phyloP scores from a whole-genome alignment of 1,140 invertebrate species.

The Bombus superbus region DNA sequence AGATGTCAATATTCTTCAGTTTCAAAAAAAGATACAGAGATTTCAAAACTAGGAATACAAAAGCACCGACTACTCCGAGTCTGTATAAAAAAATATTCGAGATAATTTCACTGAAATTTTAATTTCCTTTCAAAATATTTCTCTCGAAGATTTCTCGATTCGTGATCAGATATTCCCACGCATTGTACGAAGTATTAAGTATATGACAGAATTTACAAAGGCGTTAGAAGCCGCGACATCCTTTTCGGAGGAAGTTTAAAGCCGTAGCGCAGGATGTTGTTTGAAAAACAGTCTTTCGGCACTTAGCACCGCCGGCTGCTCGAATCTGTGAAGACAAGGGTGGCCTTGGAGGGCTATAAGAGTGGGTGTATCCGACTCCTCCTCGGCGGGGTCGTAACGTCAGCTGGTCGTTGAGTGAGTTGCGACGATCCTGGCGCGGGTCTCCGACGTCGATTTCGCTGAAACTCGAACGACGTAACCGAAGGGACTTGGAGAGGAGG shows the following conservation, averaged over 20 bases:
- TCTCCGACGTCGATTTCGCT: conserved; percentile 57
- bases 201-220: neutral
- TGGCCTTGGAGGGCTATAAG: conserved; percentile 38
- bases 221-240: neutral
- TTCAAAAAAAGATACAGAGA: neutral
- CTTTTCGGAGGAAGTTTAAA: conserved; percentile 25
- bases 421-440: conserved; percentile 52
- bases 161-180: neutral
- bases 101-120: no score
- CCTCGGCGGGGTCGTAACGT: conserved; percentile 60
- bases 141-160: neutral
- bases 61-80: neutral
- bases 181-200: neutral
- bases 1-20: neutral
- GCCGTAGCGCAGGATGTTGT: conserved; percentile 47
- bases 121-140: neutral
- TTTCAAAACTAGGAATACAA: neutral
- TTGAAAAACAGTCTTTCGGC: conserved; percentile 54
- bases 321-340: conserved; percentile 41
- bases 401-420: conserved; percentile 70
- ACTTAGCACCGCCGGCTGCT: conserved; percentile 64
- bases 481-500: conserved; percentile 45
- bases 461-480: conserved; percentile 49
- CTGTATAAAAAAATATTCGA: no score
- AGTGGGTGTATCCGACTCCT: conserved; percentile 51